phyloP scores from a whole-genome alignment of 2,797 vertebrate species.

The Coregonus sp. region DNA sequence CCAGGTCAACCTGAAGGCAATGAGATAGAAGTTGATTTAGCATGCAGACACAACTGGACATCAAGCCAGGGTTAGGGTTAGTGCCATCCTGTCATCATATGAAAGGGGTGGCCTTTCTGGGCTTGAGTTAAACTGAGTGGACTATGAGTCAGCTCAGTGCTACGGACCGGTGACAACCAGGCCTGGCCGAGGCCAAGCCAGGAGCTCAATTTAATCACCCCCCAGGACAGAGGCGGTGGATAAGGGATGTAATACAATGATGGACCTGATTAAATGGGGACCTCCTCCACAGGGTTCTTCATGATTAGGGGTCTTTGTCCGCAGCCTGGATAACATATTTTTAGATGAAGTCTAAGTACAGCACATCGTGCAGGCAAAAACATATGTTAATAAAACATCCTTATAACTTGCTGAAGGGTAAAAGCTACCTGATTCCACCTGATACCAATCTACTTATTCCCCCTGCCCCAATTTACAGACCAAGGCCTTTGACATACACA shows the following conservation, averaged over 20 bases:
- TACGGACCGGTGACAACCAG: neutral
- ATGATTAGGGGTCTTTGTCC: neutral
- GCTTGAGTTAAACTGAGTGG: neutral
- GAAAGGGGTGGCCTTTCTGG: neutral
- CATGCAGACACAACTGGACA: neutral
- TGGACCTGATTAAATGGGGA: neutral
- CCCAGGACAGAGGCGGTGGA: neutral
- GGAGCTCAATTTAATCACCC: neutral
- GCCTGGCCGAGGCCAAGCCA: neutral
- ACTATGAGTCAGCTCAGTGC: neutral
- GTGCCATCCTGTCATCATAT: neutral
- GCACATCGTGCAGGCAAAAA: neutral
- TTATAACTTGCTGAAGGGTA: neutral
- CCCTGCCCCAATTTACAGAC: neutral
- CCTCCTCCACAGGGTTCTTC: neutral
- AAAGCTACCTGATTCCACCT: neutral
- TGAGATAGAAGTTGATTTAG: neutral
- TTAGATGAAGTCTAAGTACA: neutral
- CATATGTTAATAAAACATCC: neutral
- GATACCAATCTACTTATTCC: too few species aligned
- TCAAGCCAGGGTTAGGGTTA: neutral
- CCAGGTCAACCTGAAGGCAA: slow-evolving; percentile 66
- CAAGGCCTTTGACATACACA: neutral
- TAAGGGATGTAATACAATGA: neutral
- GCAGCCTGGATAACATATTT: neutral